phyloP scores from a whole-genome alignment of 2,888 invertebrate species.

The Maniola hyperantus region DNA sequence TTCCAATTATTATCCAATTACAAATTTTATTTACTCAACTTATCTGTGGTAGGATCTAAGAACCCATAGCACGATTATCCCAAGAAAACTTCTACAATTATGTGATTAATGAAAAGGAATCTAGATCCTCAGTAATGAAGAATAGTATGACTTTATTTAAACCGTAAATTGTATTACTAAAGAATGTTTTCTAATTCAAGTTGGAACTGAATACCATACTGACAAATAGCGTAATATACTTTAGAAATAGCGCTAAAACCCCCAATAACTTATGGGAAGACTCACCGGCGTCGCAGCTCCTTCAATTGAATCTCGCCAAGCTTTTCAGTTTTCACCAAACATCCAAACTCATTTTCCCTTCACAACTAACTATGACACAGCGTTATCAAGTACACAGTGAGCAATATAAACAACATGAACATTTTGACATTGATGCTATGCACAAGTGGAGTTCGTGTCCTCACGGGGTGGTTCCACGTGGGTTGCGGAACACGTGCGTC shows the following conservation, averaged over 20 bases:
- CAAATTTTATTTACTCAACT: too few relatives aligned
- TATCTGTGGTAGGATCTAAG: too few relatives aligned
- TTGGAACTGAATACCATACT: too few relatives aligned
- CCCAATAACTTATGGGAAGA: slow-evolving; percentile 20
- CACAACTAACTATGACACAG: slow-evolving; percentile 68
- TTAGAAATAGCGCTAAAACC: slow-evolving; percentile 10
- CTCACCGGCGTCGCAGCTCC: slow-evolving; percentile 26
- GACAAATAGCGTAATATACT: slow-evolving; percentile 1
- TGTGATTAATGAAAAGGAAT: too few relatives aligned
- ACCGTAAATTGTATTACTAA: too few relatives aligned
- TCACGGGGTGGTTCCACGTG: slow-evolving; percentile 31
- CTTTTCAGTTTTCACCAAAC: slow-evolving; percentile 47
- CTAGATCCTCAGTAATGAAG: too few relatives aligned
- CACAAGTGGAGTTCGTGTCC: slow-evolving; percentile 41
- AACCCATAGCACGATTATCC: too few relatives aligned
- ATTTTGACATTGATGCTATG: slow-evolving; percentile 48
- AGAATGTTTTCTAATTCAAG: too few relatives aligned
- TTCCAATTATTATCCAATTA: too few relatives aligned
- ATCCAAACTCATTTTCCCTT: slow-evolving; percentile 55
- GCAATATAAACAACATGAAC: slow-evolving; percentile 74
- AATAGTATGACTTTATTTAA: too few relatives aligned
- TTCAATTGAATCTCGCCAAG: slow-evolving; percentile 12
- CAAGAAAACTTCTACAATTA: too few relatives aligned
- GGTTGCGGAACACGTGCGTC: slow-evolving; percentile 55
- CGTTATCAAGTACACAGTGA: slow-evolving; percentile 77